Base-by-base conservation (phyloP, 2,888 invertebrate genomes). In the Syritta pipiens region DNA sequence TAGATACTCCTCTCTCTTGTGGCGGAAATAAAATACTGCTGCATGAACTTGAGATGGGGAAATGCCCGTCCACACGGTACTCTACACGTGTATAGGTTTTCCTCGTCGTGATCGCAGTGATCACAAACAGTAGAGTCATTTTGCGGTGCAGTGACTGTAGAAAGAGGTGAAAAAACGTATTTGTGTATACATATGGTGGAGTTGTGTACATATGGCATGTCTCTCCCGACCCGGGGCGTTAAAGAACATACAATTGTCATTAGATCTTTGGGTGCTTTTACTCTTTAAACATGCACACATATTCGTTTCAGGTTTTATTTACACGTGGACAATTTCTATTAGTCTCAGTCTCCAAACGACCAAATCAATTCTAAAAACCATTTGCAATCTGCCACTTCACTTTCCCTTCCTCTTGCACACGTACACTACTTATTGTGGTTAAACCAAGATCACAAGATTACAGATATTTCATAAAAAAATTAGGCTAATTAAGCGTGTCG, bases 11-110 rank as follows among this genome's bases (percentile, higher is more conserved):
- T 37, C 7, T n/a, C 17, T 17, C 3, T 76, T 48, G 57, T 62
- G 62, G 71, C 76, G 76, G 76, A 76, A 76, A 76, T 76, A 63
- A 76, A 71, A 76, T 71, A 71, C 71, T 49, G 59, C 30, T 60
- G 53, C 72, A 51, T 67, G 60, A 71, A 60, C 51, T 55, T 40
- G 42, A 77, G 71, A 72, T 72, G 59, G 40, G 55, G 72, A 72
- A 60, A 53, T 65, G 63, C 49, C 12, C 42, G 55, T 67, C 65
- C 75, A 48, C 75, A 60, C 53, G 55, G 44, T 55, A 19, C 24
- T 40, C 30, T 59, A 60, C 72, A 65, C 77, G 60, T 72, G 63
- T 57, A 20, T 24, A 48, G 10, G 19, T 12, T 3, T 37, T 37
- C 3, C 1, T 37, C 12, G 3, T 14, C 37, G 37, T 17, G 37